Base-by-base conservation (phyloP, 2,113 vertebrate genomes). In the Dermatemys mawii region DNA sequence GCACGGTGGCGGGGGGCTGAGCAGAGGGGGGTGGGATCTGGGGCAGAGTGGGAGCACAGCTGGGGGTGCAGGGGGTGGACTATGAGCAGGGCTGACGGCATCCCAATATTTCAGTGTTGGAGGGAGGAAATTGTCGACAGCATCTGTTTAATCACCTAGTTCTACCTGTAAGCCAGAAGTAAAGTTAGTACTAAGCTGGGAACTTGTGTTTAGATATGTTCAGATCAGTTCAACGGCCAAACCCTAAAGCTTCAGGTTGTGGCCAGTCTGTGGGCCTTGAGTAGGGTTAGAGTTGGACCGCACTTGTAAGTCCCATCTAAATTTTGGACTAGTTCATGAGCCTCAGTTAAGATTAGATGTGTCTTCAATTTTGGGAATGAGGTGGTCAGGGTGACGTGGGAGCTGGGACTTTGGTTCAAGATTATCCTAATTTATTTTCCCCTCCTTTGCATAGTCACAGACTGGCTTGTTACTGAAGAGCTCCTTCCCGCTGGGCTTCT, bases 391-490 rank as follows among this genome's bases (percentile, higher is more conserved):
- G 8, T 24, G 5, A 51, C 54, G 35, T 38, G 67, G 92, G 55
- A 91, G n/a, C 41, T 90, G 48, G 3, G 49, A 84, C 19, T 87
- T 12, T 54, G 75, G 26, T 26, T 90, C 29, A 94, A 48, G 55
- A 89, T 19, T 81, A 93, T n/a, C 55, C 24, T 2, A 11, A 53
- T 82, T 84, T 90, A 7, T 19, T 70, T 70, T 86, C 83, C 91
- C 92, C 2, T 0, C 41, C 80, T 89, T 73, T 85, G 8, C 78
- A 86, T 70, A 92, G 60, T 44, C 35, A 54, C 6, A 96, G 12
- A 93, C 70, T 70, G 82, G 57, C 24, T 93, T 14, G 57, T 27
- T 92, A 82, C 79, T 93, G 86, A 84, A 94, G 35, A 51, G 55
- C 87, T 81, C 35, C 46, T 50, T 63, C 50, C 89, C 84, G 83